These are phyloP conservation scores for Oligia fasciuncula DNA, from an alignment of 2,888 invertebrate species.

Conservation along the genomic window DNA sequence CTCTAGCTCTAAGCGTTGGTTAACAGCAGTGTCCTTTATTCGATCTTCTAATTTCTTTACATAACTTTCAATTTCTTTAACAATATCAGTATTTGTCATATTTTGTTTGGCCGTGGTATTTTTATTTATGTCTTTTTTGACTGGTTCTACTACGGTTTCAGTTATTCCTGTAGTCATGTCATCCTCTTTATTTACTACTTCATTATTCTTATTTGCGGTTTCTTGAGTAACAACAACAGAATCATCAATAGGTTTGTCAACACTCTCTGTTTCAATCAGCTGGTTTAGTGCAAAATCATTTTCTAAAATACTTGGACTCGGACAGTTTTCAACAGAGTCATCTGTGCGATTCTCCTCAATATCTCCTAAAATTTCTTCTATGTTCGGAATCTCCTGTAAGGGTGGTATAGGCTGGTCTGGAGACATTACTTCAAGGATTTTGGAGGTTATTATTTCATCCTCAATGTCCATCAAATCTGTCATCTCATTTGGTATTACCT, in stretches of 20 bases:
- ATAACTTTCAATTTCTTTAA: slow-evolving; percentile 57
- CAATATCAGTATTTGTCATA: slow-evolving; percentile 30
- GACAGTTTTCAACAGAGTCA: slow-evolving; percentile 9
- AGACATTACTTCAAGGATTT: slow-evolving; percentile 65
- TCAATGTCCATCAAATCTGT: slow-evolving; percentile 69
- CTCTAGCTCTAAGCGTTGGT: slow-evolving; percentile 18
- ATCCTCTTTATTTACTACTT: not conserved
- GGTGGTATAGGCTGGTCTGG: slow-evolving; percentile 10
- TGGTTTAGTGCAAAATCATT: slow-evolving; percentile 28
- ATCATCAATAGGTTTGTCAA: not conserved
- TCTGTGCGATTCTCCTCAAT: slow-evolving; percentile 20
- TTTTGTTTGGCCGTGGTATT: not conserved
- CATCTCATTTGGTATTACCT: slow-evolving; percentile 4
- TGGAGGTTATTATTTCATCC: slow-evolving; percentile 68
- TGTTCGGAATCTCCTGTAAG: slow-evolving; percentile 40
- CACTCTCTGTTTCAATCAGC: slow-evolving; percentile 14
- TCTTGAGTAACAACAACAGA: slow-evolving; percentile 9
- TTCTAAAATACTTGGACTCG: slow-evolving; percentile 48
- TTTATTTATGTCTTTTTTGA: not conserved
- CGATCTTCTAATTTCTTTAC: slow-evolving; percentile 46
- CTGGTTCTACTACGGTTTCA: not conserved
- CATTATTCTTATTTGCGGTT: not conserved
- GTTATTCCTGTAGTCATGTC: not conserved
- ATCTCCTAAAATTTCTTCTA: slow-evolving; percentile 46
- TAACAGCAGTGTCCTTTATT: slow-evolving; percentile 29